Evolutionary conservation across 2,113 vertebrate species (phyloP), one percentile per base, ranked within the genome.

Genomic region (Xiphophorus maculatus): DNA sequence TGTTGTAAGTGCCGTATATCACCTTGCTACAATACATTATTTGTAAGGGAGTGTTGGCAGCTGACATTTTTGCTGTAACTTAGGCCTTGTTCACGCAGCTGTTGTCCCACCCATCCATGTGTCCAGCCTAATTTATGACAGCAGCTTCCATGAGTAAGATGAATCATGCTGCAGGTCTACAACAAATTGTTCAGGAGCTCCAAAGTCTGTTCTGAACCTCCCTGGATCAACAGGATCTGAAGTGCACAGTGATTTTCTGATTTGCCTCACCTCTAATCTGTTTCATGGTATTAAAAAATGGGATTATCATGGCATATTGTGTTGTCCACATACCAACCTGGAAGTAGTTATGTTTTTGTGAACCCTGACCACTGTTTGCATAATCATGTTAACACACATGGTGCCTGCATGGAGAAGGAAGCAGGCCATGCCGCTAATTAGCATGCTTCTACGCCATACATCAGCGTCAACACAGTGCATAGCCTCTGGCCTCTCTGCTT

Each of bases 361-460:
- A 69, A 58, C 40, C 48, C 11, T 15, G 51, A 33, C 44, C 10
- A 4, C 22, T 6, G 32, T 66, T 35, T 75, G 64, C 73, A 69
- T 77, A 65, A 86, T 81, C 42, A 30, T 44, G 73, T 84, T 32
- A 77, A 48, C 82, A 71, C 42, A 66, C 69, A 69, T 54, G 66
- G 71, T 54, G 28, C 77, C 42, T 66, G 76, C 77, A 74, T 30
- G 25, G 70, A 65, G 79, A 86, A 73, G 60, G 69, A 69, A 58
- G 27, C 69, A 54, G 62, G 37, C 73, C 30, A 22, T 48, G 74
- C 58, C 48, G 33, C 64, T 88, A 75, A 89, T 89, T 82, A 80
- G 65, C 63, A 32, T 4, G 3, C 51, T 68, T 73, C 33, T 61
- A 74, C 79, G 66, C 84, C 69, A 71, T 77, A 84, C 83, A 87